Evolutionary conservation across 2,888 invertebrate genomes (phyloP), one percentile per base, ranked within the genome.

Genomic region (Rhogogaster chlorosoma): DNA sequence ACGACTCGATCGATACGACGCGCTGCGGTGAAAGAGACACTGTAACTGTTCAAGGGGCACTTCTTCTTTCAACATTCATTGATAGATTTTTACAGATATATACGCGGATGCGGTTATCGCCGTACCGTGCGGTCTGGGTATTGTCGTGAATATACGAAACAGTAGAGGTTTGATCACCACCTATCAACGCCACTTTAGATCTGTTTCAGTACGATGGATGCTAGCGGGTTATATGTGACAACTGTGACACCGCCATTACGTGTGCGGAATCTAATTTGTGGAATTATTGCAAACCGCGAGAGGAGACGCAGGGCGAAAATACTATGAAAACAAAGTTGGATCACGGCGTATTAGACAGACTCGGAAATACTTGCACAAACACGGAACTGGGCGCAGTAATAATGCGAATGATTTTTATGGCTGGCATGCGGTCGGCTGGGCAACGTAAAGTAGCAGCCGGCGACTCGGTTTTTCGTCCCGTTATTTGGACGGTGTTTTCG

Each of bases 181-280:
- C 29, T 15, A 67, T 29, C 67, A 67, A 18, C 67, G 67, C 26
- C 67, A 67, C 67, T 67, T 67, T 67, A 18, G 2, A 26, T 29
- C 1, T 15, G 18, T 32, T 15, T 67, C 3, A 18, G 12, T 67
- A 18, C 10, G 32, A 32, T 10, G 18, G 6, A 67, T 32, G 67
- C 32, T 32, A 67, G 32, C 22, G n/a, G 26, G 38, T 42, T 71
- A 38, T 73, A 67, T 73, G 53, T 90, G 91, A 91, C 91, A 91
- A 73, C 71, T 77, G 22, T 77, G 49, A 77, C 90, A 89, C 92
- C 89, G 92, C 92, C 92, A 92, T 92, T 90, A 89, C 89, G 91
- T 89, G 91, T 91, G 18, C 29, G 77, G 77, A 32, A 77, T 29
- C 26, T 10, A 45, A 45, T n/a, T 53, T 53, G n/a, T n/a, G 2